Base-by-base conservation (phyloP, 2,797 vertebrate genomes). In the Protonibea diacanthus region DNA sequence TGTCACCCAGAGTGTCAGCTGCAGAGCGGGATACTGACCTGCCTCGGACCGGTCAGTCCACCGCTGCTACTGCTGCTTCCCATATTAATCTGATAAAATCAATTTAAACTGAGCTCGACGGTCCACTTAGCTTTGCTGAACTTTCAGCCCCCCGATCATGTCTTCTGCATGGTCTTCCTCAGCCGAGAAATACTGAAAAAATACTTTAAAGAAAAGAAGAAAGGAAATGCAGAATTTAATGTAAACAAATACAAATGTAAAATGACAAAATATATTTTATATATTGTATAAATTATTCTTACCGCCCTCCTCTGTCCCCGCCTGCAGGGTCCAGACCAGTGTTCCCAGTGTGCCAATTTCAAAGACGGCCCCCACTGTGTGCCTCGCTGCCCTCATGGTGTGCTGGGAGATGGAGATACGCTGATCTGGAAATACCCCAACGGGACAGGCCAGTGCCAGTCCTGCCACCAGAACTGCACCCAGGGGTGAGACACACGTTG, bases 401-500 rank as follows among this genome's bases (percentile, higher is more conserved):
- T 98, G 42, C 83, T 90, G 56, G 97, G 95, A 0, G 95, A 96
- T 20, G 95, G 94, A 2, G 94, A 93, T 73, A 93, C 82, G 14
- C 71, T 95, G 0, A 93, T 98, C 76, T 98, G 97, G 96, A 98
- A 96, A 59, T 99, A 96, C 0, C 81, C 95, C 0, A 95, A 98
- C 2, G n/a, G 76, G 5, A 78, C 55, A 0, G 88, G 82, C 1
- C 82, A 92, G 59, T 99, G 97, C 80, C 96, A 92, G 83, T 78
- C 92, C 23, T 99, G 98, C 86, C 97, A 98, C 82, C 86, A 78
- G 14, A 97, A 97, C 93, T 99, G 98, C 80, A 96, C 94, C 6
- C 91, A 95, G 0, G 96, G 96, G 98, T 99, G 79, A 95, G 96
- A 20, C 9, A 0, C n/a, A 5, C 5, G 17, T 2, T 15, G 1